These are phyloP conservation scores for Plagiodera versicolora DNA, from an alignment of 2,888 invertebrate genomes.

Conservation along the genomic window DNA sequence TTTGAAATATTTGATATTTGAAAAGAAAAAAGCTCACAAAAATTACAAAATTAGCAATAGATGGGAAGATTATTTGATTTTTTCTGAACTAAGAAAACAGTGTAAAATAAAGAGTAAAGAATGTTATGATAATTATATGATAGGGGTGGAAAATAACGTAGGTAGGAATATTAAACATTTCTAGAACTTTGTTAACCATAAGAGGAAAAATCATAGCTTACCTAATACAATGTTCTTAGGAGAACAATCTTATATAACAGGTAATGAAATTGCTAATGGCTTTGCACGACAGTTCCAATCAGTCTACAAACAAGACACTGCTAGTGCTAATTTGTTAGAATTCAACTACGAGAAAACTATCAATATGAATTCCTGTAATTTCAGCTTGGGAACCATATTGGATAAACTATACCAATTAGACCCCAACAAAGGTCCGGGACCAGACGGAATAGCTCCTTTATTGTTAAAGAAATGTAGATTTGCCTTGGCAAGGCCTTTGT, in stretches of 20 bases:
- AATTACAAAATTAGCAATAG: too few species aligned
- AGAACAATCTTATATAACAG: neutral
- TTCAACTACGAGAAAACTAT: neutral
- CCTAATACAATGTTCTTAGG: too few species aligned
- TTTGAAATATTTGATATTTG: too few species aligned
- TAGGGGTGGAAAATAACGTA: too few species aligned
- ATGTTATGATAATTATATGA: too few species aligned
- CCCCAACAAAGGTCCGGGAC: neutral
- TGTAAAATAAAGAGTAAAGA: too few species aligned
- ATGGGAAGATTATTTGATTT: too few species aligned
- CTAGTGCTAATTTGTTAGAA: neutral
- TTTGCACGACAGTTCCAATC: slow-evolving; percentile 3
- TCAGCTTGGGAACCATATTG: neutral
- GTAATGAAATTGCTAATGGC: slow-evolving; percentile 5
- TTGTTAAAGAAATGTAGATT: slow-evolving; percentile 1
- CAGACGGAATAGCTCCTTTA: neutral
- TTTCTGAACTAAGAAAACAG: too few species aligned
- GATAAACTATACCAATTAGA: neutral
- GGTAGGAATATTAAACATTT: too few species aligned
- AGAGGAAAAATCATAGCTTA: too few species aligned
- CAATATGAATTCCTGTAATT: neutral
- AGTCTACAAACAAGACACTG: slow-evolving; percentile 4
- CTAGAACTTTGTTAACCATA: too few species aligned
- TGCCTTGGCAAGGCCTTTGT: neutral
- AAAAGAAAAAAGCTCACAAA: too few species aligned